phyloP scores from a whole-genome alignment of 2,797 vertebrate genomes.

The Notoglanidium macrostoma region DNA sequence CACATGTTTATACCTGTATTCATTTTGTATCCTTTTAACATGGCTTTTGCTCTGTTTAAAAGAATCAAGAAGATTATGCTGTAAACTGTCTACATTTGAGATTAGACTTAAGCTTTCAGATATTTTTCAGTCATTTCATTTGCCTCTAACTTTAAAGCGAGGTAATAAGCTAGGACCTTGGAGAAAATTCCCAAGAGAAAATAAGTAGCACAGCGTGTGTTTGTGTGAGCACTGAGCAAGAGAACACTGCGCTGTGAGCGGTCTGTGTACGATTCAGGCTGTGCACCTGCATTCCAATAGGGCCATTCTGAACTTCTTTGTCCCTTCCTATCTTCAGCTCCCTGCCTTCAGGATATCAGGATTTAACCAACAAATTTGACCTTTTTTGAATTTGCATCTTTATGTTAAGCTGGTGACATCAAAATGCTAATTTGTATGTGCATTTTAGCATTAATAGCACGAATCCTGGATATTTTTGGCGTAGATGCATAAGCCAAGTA shows the following conservation, averaged over 20 bases:
- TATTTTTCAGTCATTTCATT: constrained; percentile 34
- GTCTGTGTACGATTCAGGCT: constrained; percentile 61
- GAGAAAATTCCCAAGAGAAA: background rate
- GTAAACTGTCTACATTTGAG: background rate
- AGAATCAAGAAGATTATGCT: background rate
- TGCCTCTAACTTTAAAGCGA: constrained; percentile 48
- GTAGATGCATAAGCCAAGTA: constrained; percentile 20
- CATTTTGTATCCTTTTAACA: background rate
- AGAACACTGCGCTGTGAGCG: constrained; percentile 65
- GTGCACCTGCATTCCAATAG: constrained; percentile 71
- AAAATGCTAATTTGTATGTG: constrained; percentile 10
- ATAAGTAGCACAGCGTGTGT: background rate
- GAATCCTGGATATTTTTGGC: background rate
- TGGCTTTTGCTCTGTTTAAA: background rate
- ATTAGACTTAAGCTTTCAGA: background rate
- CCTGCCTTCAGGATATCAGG: constrained; percentile 49
- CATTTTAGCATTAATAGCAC: background rate
- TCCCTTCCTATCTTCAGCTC: constrained; percentile 16
- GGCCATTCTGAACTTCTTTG: constrained; percentile 34
- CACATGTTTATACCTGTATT: background rate
- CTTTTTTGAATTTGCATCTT: background rate
- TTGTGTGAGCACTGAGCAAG: constrained; percentile 39
- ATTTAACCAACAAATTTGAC: constrained; percentile 15
- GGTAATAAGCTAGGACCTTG: background rate
- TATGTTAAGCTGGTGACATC: constrained; percentile 4